Evolutionary conservation across 37 sponge, comb jelly and placozoan genomes (phyloP).

Genomic region (Spongia lamella): DNA sequence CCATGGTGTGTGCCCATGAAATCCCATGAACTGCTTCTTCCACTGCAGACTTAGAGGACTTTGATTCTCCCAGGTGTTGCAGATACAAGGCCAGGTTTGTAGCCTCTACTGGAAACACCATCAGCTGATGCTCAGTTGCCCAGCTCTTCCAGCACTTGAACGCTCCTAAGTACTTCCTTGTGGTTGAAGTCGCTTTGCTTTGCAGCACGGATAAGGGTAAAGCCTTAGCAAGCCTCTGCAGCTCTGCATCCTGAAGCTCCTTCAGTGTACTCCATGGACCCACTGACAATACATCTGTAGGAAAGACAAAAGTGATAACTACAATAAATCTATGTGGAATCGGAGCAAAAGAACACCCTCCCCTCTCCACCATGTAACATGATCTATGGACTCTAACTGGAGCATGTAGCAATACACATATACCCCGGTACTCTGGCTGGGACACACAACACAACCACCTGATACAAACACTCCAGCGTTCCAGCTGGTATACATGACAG

Average conservation of each 20-base stretch:
- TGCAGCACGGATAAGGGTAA: conserved; percentile 25
- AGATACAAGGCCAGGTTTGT: conserved; percentile 33
- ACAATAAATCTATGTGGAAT: no score
- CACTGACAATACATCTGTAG: conserved; percentile 20
- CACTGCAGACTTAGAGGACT: conserved; percentile 11
- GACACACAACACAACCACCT: no score
- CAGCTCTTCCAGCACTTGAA: conserved; percentile 39
- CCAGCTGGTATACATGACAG: no score
- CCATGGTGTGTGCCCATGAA: conserved; percentile 10
- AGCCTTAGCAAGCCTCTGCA: conserved; percentile 13
- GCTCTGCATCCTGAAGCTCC: conserved; percentile 34
- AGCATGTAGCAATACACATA: no score
- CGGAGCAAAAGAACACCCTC: no score
- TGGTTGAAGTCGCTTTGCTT: conserved; percentile 19
- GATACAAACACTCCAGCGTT: no score
- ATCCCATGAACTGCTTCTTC: conserved; percentile 26
- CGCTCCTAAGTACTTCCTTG: conserved; percentile 37
- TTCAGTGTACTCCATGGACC: conserved; percentile 6
- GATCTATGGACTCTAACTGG: no score
- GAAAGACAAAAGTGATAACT: no score
- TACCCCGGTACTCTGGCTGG: no score
- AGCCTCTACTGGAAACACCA: not conserved
- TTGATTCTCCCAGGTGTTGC: conserved; percentile 6
- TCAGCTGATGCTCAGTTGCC: conserved; percentile 16
- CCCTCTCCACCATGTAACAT: no score